Evolutionary conservation across 2,113 vertebrate genomes (phyloP).

Genomic region (Aplodontia rufa): DNA sequence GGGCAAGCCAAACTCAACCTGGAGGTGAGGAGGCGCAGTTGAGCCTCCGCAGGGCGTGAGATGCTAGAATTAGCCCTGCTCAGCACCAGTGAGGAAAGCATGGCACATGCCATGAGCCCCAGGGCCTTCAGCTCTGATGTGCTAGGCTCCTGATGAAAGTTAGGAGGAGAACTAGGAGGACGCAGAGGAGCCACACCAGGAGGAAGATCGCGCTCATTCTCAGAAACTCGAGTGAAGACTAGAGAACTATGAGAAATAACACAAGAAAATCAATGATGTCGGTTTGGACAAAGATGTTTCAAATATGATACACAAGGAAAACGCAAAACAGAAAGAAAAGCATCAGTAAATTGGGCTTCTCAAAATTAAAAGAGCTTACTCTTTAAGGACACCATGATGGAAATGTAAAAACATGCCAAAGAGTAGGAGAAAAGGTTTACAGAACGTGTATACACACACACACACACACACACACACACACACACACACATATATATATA

Average conservation of each 20-base stretch:
- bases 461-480: too few relatives aligned
- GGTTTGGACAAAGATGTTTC: neutral
- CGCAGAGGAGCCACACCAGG: neutral
- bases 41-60: neutral
- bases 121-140: neutral
- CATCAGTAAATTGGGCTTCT: neutral
- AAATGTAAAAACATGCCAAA: neutral
- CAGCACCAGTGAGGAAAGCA: neutral
- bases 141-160: too few relatives aligned
- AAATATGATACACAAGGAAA: neutral
- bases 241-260: neutral
- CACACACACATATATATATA: too few relatives aligned
- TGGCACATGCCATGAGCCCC: too few relatives aligned
- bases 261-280: neutral
- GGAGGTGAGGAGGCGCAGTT: neutral
- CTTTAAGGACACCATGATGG: neutral
- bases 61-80: neutral
- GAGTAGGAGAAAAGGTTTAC: neutral
- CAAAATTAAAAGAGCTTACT: neutral
- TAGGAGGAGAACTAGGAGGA: neutral
- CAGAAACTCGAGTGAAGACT: neutral
- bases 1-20: fast-evolving
- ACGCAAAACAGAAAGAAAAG: neutral
- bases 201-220: neutral
- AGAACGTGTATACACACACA: neutral